phyloP scores from a whole-genome alignment of 2,888 invertebrate species.

The Mystacides longicornis region DNA sequence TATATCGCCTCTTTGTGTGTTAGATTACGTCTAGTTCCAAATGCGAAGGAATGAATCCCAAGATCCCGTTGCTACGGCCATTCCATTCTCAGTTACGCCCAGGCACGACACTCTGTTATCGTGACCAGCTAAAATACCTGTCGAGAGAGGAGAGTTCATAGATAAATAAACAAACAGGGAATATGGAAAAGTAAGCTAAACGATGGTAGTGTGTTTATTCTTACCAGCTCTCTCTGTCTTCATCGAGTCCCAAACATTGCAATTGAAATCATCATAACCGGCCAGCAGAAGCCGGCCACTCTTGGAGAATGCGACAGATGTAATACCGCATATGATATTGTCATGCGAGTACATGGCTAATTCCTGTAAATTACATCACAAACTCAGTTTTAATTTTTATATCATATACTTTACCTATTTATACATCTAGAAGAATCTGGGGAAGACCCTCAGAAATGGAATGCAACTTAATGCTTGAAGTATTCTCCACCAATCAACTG shows the following conservation, averaged over 20 bases:
- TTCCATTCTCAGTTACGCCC: constrained; percentile 99
- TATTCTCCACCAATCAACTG: too few species aligned
- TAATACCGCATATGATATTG: constrained; percentile 99
- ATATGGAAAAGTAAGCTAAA: neutral
- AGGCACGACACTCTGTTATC: constrained; percentile 99
- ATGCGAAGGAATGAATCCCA: constrained; percentile 99
- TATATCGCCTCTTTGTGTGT: too few species aligned
- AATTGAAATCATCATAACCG: constrained; percentile 99
- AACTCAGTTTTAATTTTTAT: neutral
- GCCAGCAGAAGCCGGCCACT: constrained; percentile 93
- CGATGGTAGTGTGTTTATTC: constrained; percentile 17
- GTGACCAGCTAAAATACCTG: constrained; percentile 95
- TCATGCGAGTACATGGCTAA: constrained; percentile 99
- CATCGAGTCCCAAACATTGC: constrained; percentile 99
- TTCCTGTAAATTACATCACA: constrained; percentile 48
- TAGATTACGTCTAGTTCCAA: constrained; percentile 91
- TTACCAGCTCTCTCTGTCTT: constrained; percentile 93
- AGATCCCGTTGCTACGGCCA: constrained; percentile 99
- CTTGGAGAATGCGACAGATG: constrained; percentile 98
- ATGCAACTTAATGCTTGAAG: too few species aligned
- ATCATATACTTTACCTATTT: too few species aligned
- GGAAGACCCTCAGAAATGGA: too few species aligned
- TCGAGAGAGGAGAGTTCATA: neutral
- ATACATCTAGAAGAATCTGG: too few species aligned
- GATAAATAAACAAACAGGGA: neutral